Evolutionary conservation across 2,797 vertebrate species (phyloP).

Genomic region (Pseudocheirus occidentalis): DNA sequence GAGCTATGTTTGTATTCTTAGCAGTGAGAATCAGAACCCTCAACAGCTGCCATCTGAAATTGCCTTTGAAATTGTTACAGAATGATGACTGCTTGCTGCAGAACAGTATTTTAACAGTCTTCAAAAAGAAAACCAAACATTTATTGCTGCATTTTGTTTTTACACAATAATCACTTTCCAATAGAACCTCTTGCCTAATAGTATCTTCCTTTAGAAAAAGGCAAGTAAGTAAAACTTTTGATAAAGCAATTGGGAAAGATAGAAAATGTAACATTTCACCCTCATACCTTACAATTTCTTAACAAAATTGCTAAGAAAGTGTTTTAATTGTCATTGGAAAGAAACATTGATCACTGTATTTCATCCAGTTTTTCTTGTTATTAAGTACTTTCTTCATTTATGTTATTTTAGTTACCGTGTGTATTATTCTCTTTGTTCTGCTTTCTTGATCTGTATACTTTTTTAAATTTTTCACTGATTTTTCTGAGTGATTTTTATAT

Average conservation of each 20-base stretch:
- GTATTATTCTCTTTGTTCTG: not conserved
- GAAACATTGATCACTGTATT: not conserved
- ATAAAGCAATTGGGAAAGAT: not conserved
- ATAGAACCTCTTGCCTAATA: not conserved
- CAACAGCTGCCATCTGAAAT: not conserved
- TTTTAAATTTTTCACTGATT: not conserved
- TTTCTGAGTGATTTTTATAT: not conserved
- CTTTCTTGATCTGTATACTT: not conserved
- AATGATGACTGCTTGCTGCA: not conserved
- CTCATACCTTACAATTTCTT: not conserved
- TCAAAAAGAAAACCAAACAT: not conserved
- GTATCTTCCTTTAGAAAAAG: not conserved
- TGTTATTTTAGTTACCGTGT: not conserved
- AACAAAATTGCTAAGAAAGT: not conserved
- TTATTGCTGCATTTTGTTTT: not conserved
- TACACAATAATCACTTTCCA: not conserved
- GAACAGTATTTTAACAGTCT: not conserved
- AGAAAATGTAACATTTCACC: not conserved
- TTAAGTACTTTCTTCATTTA: not conserved
- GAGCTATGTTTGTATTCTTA: slow-evolving; percentile 8
- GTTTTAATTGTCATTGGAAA: not conserved
- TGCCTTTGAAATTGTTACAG: not conserved
- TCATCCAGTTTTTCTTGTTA: not conserved
- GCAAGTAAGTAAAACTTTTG: not conserved
- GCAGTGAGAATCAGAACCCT: not conserved